A percentile compares a stretch with the other conserved stretches of the same genome.
Conservation (phyloP, 2,797 vertebrate genomes). For the Crenuchus spilurus region DNA sequence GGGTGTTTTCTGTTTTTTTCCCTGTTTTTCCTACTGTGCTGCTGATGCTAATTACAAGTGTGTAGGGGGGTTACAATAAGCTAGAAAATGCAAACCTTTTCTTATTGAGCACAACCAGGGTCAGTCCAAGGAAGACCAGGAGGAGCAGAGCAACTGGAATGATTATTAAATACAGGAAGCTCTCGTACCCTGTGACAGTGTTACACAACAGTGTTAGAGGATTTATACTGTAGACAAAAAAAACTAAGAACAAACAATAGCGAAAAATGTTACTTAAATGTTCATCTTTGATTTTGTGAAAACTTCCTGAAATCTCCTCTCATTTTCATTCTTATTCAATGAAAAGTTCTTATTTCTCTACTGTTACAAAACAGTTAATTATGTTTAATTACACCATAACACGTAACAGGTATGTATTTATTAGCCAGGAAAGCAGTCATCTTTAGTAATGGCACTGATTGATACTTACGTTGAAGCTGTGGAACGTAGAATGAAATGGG, state of each 20-base stretch:
- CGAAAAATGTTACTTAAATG: too few species aligned
- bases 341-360: too few species aligned
- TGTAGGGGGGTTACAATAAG: not conserved
- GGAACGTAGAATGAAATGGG: slow-evolving; percentile 85
- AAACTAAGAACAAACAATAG: too few species aligned
- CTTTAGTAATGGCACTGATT: not conserved
- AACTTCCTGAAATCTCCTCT: too few species aligned
- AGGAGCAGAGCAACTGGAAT: slow-evolving; percentile 80
- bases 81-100: slow-evolving; percentile 81
- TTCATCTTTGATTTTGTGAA: too few species aligned
- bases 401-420: slow-evolving; percentile 11
- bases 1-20: not conserved
- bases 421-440: not conserved
- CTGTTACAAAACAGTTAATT: slow-evolving; percentile 14
- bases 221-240: too few species aligned
- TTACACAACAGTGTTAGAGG: too few species aligned
- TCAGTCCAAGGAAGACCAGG: slow-evolving; percentile 71
- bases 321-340: too few species aligned
- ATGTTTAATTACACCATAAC: not conserved
- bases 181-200: slow-evolving; percentile 84
- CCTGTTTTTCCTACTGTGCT: not conserved
- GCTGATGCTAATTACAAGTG: slow-evolving; percentile 1
- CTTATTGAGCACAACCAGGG: slow-evolving; percentile 83
- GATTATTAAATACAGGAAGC: slow-evolving; percentile 84
- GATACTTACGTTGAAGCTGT: slow-evolving; percentile 84